These are phyloP conservation scores for Pseudanteris insignis DNA, from an alignment of 2,888 invertebrate genomes.

Conservation along the genomic window DNA sequence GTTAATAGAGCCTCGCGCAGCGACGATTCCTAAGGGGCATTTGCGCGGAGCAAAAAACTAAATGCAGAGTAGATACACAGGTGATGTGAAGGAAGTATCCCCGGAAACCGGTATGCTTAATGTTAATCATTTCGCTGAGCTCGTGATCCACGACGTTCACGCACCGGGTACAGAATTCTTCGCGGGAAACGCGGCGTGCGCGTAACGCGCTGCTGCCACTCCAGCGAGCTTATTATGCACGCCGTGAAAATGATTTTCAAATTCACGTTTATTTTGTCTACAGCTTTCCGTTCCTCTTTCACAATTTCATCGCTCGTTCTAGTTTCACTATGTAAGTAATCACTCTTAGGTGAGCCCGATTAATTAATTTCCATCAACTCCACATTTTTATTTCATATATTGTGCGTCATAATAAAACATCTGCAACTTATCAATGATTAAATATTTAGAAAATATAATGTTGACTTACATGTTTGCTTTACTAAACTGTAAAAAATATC, in stretches of 20 bases:
- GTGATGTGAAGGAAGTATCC: constrained; percentile 43
- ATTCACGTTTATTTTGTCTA: constrained; percentile 4
- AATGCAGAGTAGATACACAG: constrained; percentile 43
- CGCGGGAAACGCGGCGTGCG: constrained; percentile 44
- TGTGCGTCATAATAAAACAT: too few relatives aligned
- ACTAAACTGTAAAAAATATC: too few relatives aligned
- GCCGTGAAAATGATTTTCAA: constrained; percentile 16
- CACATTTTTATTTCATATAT: too few relatives aligned
- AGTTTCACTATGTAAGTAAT: too few relatives aligned
- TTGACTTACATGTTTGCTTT: too few relatives aligned
- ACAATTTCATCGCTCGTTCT: too few relatives aligned
- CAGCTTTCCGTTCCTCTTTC: neutral
- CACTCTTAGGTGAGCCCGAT: too few relatives aligned
- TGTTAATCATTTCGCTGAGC: constrained; percentile 46
- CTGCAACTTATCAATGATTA: too few relatives aligned
- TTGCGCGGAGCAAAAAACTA: constrained; percentile 44
- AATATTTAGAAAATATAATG: too few relatives aligned
- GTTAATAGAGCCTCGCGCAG: constrained; percentile 47
- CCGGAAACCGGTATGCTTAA: constrained; percentile 47
- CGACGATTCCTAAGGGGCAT: constrained; percentile 47
- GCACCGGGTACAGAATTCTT: constrained; percentile 40
- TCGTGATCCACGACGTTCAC: constrained; percentile 42
- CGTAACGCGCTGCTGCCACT: constrained; percentile 15
- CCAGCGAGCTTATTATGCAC: constrained; percentile 21
- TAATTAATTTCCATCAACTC: too few relatives aligned